Percentiles rank a stretch among this genome's conserved stretches.
phyloP scores from a whole-genome alignment of 30 jellyfish, hydroid and myxozoan genomes.

The Turritopsis rubra region DNA sequence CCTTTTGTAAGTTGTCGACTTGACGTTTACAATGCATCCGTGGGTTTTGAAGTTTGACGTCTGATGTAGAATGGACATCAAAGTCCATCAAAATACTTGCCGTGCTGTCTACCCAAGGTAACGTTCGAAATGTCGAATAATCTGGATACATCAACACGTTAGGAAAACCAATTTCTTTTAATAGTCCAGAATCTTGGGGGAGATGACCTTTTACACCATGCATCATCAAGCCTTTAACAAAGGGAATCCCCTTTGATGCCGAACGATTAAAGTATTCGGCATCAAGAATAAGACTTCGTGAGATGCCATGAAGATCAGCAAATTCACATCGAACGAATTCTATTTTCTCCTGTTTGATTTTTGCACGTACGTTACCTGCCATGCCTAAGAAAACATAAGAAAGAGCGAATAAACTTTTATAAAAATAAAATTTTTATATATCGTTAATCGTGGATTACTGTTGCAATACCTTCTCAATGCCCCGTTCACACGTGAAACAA shows the following conservation, averaged over 20 bases:
- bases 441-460: background rate
- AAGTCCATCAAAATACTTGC: slow-evolving; percentile 20
- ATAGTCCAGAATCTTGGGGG: background rate
- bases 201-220: background rate
- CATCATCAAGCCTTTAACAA: background rate
- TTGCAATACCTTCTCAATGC: background rate
- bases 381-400: background rate
- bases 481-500: too few species aligned
- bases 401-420: too few species aligned
- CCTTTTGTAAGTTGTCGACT: background rate
- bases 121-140: background rate
- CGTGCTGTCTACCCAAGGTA: slow-evolving; percentile 21
- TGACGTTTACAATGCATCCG: slow-evolving; percentile 22
- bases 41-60: background rate
- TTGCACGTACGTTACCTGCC: background rate
- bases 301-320: slow-evolving; percentile 23
- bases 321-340: slow-evolving; percentile 8
- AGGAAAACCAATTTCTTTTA: slow-evolving; percentile 3
- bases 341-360: background rate
- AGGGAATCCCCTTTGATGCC: slow-evolving; percentile 6
- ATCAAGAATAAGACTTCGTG: slow-evolving; percentile 19
- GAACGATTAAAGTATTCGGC: slow-evolving; percentile 3
- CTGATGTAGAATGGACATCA: background rate
- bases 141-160: slow-evolving; percentile 22
- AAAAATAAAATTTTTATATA: too few species aligned